Base-by-base conservation (phyloP, 2,797 vertebrate genomes). In the Thunnus albacares region DNA sequence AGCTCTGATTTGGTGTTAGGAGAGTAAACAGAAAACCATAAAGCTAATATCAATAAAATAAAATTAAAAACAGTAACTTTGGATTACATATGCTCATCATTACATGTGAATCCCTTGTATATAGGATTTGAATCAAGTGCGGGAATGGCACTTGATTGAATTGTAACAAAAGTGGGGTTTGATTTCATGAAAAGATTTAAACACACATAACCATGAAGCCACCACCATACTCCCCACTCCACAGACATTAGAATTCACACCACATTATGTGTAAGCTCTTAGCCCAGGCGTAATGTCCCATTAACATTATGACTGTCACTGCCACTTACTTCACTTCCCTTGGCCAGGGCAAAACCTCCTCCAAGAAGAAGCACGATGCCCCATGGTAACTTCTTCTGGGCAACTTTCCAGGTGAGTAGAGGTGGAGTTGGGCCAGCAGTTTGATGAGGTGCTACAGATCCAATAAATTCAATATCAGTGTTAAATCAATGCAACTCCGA, bases 301-400 rank as follows among this genome's bases (percentile, higher is more conserved):
- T 30, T 52, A 22, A 71, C 30, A 65, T 59, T 52, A 45, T n/a
- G 4, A 74, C 8, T 69, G 18, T 65, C 66, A 43, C 35, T 17
- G 49, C 24, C 22, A 87, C 86, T 87, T 95, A 99, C 98, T 93
- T 98, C 97, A 0, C 97, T 98, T 79, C 97, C 98, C 87, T 96
- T 97, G 59, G 98, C 98, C 79, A 99, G 88, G 26, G 98, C 98
- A 80, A 99, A 99, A 17, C 98, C 98, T 22, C 98, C 98, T 60
- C 98, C 98, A 13, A 99, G 96, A 60, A 99, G 97, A 87, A 99
- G 94, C 84, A 99, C 96, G 5, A 99, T 95, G 55, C 94, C 97
- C 98, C 98, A 99, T 7, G 98, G 98, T 85, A 99, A 79, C 91
- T 97, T 98, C 87, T 96, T 96, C 69, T 99, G 97, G 77, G 92